Conservation (phyloP, 2,888 invertebrate genomes). For the Drosophila colorata region DNA sequence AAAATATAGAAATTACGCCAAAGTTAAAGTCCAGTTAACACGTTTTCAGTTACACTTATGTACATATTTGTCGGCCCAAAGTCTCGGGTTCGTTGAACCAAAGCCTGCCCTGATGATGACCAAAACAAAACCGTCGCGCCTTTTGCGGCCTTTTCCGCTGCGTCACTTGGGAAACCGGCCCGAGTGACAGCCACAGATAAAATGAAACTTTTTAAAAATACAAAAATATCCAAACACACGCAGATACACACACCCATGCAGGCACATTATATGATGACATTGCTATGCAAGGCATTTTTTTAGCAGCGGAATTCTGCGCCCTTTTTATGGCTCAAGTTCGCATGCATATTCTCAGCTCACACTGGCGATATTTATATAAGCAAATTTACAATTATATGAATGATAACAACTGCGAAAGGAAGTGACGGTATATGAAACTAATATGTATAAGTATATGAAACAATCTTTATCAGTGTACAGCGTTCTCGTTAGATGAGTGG, state of each 20-base stretch:
- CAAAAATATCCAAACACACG: conserved; percentile 11
- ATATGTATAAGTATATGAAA: background rate
- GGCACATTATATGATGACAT: conserved; percentile 24
- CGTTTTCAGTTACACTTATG: conserved; percentile 44
- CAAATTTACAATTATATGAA: conserved; percentile 14
- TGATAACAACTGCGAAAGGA: conserved; percentile 34
- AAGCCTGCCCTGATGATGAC: conserved; percentile 53
- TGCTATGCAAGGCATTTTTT: conserved; percentile 36
- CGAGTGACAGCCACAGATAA: conserved; percentile 34
- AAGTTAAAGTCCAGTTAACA: conserved; percentile 49
- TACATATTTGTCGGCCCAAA: conserved; percentile 23
- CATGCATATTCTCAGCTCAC: conserved; percentile 40
- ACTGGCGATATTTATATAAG: conserved; percentile 1
- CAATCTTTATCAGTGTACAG: background rate
- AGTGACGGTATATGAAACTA: conserved; percentile 8
- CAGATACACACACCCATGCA: background rate
- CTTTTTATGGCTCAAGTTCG: conserved; percentile 49
- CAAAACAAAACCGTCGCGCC: conserved; percentile 56
- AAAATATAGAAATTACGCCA: conserved; percentile 26
- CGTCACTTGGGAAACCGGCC: conserved; percentile 66
- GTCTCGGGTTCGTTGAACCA: conserved; percentile 64
- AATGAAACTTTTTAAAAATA: conserved; percentile 31
- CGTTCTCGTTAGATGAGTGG: background rate
- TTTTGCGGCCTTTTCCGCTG: conserved; percentile 49
- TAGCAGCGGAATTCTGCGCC: conserved; percentile 43